Conservation (phyloP, 2,113 vertebrate species). For the Limnothrissa miodon region DNA sequence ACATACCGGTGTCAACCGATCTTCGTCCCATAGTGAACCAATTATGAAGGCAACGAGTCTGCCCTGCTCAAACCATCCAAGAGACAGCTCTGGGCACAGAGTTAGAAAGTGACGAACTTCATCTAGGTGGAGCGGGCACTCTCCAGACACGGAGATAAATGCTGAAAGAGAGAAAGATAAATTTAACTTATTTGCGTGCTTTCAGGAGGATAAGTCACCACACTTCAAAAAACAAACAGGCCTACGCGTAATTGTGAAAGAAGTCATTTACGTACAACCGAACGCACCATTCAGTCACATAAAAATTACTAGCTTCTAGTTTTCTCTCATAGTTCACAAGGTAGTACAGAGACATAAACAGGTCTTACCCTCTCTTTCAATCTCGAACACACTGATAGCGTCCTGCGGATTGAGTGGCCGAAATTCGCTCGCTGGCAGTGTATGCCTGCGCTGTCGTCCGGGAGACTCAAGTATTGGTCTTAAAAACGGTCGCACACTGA, state of each 20-base stretch:
- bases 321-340: not conserved
- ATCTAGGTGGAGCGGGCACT: conserved; percentile 81
- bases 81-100: conserved; percentile 85
- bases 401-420: conserved; percentile 84
- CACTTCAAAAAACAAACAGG: no score
- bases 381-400: conserved; percentile 83
- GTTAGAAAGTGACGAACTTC: conserved; percentile 86
- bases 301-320: not conserved
- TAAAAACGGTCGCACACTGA: conserved; percentile 62
- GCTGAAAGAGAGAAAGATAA: conserved; percentile 59
- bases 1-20: conserved; percentile 78
- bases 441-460: conserved; percentile 76
- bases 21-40: conserved; percentile 86
- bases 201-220: not conserved
- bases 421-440: conserved; percentile 85
- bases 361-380: conserved; percentile 83
- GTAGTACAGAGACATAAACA: not conserved
- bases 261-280: no score
- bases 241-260: no score
- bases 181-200: conserved; percentile 35
- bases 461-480: conserved; percentile 61
- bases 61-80: conserved; percentile 89
- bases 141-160: conserved; percentile 83
- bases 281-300: not conserved
- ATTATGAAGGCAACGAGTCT: conserved; percentile 86